A percentile compares a stretch with the other conserved stretches of the same genome.
phyloP scores from a whole-genome alignment of 2,888 invertebrate genomes.

The Linnaemya vulpina region DNA sequence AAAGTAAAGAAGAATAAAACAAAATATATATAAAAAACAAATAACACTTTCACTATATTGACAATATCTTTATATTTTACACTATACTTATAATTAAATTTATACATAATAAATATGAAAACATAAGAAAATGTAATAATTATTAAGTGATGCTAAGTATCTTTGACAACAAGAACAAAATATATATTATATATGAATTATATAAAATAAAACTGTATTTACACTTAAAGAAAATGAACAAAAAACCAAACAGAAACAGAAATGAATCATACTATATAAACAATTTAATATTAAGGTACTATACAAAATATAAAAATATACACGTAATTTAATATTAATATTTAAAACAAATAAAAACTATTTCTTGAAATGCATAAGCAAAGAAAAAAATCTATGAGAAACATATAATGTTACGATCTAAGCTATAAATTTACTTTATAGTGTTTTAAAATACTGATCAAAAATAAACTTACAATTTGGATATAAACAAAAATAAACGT shows the following conservation, averaged over 20 bases:
- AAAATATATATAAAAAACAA: conserved; percentile 44
- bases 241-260: conserved; percentile 59
- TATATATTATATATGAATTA: conserved; percentile 66
- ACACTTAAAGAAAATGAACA: conserved; percentile 73
- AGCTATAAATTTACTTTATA: conserved; percentile 38
- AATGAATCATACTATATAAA: conserved; percentile 67
- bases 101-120: conserved; percentile 74
- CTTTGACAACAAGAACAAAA: conserved; percentile 63
- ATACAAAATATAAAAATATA: conserved; percentile 63
- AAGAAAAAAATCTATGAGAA: conserved; percentile 31
- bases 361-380: conserved; percentile 55
- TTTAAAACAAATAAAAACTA: conserved; percentile 41
- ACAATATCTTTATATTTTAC: conserved; percentile 83
- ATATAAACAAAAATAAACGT: background rate
- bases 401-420: conserved; percentile 45
- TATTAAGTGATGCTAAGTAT: conserved; percentile 65
- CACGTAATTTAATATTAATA: conserved; percentile 49
- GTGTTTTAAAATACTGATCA: conserved; percentile 35
- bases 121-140: conserved; percentile 56
- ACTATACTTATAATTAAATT: conserved; percentile 79
- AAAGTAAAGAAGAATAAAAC: background rate
- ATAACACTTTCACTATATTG: conserved; percentile 82
- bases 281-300: conserved; percentile 67
- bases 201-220: conserved; percentile 78
- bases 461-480: background rate